Conservation (phyloP, 2,113 vertebrate genomes). For the Anseranas semipalmata region DNA sequence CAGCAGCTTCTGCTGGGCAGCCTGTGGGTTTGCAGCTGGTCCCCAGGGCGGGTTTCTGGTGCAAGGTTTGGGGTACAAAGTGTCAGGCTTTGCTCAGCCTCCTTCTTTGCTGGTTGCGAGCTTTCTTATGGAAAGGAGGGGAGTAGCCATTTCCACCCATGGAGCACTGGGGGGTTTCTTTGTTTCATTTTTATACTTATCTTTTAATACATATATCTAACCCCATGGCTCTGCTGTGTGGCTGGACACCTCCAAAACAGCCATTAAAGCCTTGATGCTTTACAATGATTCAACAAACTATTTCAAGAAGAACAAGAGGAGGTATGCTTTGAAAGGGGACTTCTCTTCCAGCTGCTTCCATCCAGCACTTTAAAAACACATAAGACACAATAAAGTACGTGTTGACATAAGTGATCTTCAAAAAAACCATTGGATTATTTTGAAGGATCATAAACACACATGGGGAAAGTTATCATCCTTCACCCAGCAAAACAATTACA, state of each 20-base stretch:
- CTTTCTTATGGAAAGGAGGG: not conserved
- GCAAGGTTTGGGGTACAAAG: too few species aligned
- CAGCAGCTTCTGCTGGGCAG: not conserved
- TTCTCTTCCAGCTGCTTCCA: constrained; percentile 36
- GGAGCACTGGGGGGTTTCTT: not conserved
- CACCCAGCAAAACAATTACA: constrained; percentile 69
- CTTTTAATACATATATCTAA: not conserved
- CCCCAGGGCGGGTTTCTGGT: not conserved
- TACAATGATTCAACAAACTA: not conserved
- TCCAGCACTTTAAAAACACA: constrained; percentile 22
- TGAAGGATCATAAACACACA: constrained; percentile 51
- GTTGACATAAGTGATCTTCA: constrained; percentile 59
- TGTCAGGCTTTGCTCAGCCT: not conserved
- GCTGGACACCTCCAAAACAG: not conserved
- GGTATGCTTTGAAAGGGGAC: not conserved
- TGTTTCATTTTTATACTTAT: not conserved
- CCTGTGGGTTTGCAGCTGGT: not conserved
- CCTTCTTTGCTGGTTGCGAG: not conserved
- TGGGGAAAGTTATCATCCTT: constrained; percentile 49
- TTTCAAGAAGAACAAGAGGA: not conserved
- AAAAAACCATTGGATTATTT: constrained; percentile 47
- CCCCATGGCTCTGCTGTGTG: not conserved
- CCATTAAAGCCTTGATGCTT: not conserved
- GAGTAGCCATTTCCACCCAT: not conserved
- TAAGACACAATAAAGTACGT: constrained; percentile 23